Evolutionary conservation across 2,797 vertebrate species (phyloP), one percentile per base, ranked within the genome.

Genomic region (Tragelaphus eurycerus): DNA sequence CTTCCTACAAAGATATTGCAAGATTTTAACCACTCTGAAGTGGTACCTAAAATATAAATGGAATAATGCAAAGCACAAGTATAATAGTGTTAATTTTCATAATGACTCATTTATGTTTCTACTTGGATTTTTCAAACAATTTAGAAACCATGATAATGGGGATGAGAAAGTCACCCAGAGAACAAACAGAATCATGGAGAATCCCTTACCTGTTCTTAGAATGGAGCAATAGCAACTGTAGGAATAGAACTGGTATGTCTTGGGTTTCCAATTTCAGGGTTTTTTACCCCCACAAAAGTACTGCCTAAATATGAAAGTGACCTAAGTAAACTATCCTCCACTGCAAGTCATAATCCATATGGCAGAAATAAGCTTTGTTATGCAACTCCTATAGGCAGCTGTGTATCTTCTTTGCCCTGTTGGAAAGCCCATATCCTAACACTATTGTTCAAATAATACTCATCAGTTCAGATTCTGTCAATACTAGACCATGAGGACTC

Each of bases 61-160:
- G 84, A 86, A 92, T 81, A 78, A 90, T 71, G 54, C 82, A 97
- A 96, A 79, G 29, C 31, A 76, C 62, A 87, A 64, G 29, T 57
- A 43, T 5, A 52, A 46, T 50, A 78, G 27, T 81, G 10, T 93
- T 76, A 82, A 90, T 64, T 95, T 92, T 89, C n/a, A 74, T 31
- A 89, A 54, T 62, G 46, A 54, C 27, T 82, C 31, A 29, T 83
- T 95, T 83, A 83, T 31, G 23, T 96, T 86, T 87, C 31, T 57
- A 74, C 55, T 62, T 31, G 62, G 59, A 79, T n/a, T 79, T 92
- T 85, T 96, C 71, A 92, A 92, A 54, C 48, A 81, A 52, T 50
- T 74, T 81, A 89, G 79, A 91, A 82, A 57, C 14, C n/a, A 74
- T 50, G 59, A 89, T 67, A 88, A 88, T 55, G 27, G 21, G 29